Evolutionary conservation across 2,113 vertebrate genomes (phyloP).

Genomic region (Tylochromis polylepis): DNA sequence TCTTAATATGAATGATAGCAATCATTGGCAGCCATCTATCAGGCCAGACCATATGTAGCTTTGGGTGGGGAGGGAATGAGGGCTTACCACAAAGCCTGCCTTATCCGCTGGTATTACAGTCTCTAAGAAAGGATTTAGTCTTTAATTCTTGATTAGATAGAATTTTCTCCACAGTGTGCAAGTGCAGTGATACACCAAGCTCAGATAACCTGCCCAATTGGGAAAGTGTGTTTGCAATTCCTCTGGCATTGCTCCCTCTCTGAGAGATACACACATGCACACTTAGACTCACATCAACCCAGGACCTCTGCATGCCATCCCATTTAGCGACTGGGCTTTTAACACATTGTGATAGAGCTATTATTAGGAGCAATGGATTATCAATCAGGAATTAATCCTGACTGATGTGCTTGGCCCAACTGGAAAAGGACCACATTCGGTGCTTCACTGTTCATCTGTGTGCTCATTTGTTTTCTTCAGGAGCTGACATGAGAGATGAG

Average conservation of each 20-base stretch:
- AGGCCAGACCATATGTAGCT: slow-evolving; percentile 73
- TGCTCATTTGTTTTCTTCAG: not conserved
- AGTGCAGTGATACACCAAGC: slow-evolving; percentile 55
- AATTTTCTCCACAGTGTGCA: slow-evolving; percentile 67
- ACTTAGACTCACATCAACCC: not conserved
- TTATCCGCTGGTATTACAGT: slow-evolving; percentile 77
- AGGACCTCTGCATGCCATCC: slow-evolving; percentile 18
- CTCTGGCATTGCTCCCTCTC: slow-evolving; percentile 5
- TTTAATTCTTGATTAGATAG: slow-evolving; percentile 81
- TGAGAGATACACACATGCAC: not conserved
- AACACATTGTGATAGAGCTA: slow-evolving; percentile 51
- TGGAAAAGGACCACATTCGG: slow-evolving; percentile 28
- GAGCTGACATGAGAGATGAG: not conserved
- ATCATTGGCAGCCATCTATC: slow-evolving; percentile 63
- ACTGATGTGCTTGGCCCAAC: slow-evolving; percentile 41
- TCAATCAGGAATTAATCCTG: slow-evolving; percentile 69
- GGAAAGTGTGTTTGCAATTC: not conserved
- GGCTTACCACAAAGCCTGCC: slow-evolving; percentile 76
- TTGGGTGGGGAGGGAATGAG: slow-evolving; percentile 55
- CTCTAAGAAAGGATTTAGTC: slow-evolving; percentile 80
- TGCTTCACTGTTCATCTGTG: not conserved
- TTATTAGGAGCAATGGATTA: slow-evolving; percentile 68
- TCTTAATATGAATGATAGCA: slow-evolving; percentile 59
- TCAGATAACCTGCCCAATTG: slow-evolving; percentile 51
- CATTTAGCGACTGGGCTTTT: slow-evolving; percentile 47